These are phyloP conservation scores for Conger conger DNA, from an alignment of 2,113 vertebrate genomes.

Conservation along the genomic window DNA sequence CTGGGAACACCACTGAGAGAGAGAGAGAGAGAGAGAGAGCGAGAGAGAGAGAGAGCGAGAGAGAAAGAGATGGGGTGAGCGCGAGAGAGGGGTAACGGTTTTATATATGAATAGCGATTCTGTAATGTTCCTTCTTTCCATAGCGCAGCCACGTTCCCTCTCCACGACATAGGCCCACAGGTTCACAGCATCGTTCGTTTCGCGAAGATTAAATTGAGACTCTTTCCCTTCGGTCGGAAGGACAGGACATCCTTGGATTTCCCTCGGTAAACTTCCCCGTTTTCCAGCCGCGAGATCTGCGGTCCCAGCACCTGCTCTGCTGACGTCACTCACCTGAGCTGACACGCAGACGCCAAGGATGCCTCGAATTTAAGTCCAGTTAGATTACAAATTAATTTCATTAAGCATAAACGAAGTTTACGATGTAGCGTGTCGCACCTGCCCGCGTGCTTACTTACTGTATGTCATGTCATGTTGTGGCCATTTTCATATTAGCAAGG, in stretches of 20 bases:
- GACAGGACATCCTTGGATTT: background rate
- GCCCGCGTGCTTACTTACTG: no score
- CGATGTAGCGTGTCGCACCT: no score
- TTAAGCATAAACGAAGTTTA: background rate
- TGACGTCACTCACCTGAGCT: background rate
- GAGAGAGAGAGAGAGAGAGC: background rate
- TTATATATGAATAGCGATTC: slow-evolving; percentile 13
- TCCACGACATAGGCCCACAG: no score
- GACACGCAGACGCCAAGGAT: background rate
- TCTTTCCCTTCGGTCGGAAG: background rate
- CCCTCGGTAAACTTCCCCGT: background rate
- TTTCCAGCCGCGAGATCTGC: background rate
- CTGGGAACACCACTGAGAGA: background rate
- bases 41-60: background rate
- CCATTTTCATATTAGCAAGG: no score
- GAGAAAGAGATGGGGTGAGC: background rate
- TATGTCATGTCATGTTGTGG: no score
- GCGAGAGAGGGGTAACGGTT: background rate
- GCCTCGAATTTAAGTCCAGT: no score
- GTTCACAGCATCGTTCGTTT: background rate
- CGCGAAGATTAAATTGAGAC: background rate
- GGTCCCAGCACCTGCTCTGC: no score
- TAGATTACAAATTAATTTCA: background rate
- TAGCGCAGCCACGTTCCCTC: background rate
- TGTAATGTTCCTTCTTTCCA: background rate